phyloP scores from a whole-genome alignment of 2,888 invertebrate species.

The Macaria liturata region DNA sequence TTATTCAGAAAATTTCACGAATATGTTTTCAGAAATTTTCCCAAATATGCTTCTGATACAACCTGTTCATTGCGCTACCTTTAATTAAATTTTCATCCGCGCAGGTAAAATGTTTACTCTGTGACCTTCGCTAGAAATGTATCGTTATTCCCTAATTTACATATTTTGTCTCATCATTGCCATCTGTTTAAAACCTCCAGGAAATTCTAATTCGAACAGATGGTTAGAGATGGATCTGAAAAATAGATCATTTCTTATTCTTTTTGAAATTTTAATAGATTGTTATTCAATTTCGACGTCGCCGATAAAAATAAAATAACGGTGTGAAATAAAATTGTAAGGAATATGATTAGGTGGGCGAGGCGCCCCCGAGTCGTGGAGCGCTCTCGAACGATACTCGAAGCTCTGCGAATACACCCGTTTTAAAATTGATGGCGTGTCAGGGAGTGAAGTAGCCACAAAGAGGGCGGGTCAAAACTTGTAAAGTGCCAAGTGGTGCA shows the following conservation, averaged over 20 bases:
- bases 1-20: constrained; percentile 1
- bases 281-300: no score
- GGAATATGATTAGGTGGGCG: no score
- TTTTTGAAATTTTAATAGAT: no score
- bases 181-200: neutral
- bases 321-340: no score
- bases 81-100: constrained; percentile 28
- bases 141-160: constrained; percentile 10
- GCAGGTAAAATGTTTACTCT: constrained; percentile 15
- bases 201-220: neutral
- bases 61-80: constrained; percentile 8
- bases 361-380: no score
- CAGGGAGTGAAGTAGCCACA: constrained; percentile 37
- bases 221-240: no score
- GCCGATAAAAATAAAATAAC: no score
- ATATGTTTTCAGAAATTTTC: no score
- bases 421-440: constrained; percentile 33
- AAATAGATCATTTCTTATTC: no score
- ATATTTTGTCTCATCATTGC: constrained; percentile 6
- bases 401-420: constrained; percentile 23
- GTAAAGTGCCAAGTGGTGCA: constrained; percentile 42
- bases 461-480: constrained; percentile 56
- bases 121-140: constrained; percentile 18
- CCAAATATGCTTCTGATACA: constrained; percentile 14
- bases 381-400: constrained; percentile 23